phyloP scores from a whole-genome alignment of 2,113 vertebrate species.

The Gambusia affinis region DNA sequence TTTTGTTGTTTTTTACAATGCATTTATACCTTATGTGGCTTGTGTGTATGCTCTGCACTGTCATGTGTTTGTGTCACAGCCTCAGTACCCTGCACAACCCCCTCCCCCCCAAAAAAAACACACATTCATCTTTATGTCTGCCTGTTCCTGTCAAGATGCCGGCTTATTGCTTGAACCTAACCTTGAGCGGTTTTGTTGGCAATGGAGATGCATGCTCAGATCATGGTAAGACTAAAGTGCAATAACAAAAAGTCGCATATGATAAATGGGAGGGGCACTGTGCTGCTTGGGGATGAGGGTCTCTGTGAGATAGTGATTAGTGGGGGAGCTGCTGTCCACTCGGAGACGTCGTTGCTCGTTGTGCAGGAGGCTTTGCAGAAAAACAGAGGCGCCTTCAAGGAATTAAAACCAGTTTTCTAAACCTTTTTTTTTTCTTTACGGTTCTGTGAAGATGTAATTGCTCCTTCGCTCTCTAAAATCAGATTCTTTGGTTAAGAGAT shows the following conservation, averaged over 20 bases:
- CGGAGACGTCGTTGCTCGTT: slow-evolving; percentile 13
- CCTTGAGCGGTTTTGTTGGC: slow-evolving; percentile 3
- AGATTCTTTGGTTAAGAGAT: slow-evolving; percentile 6
- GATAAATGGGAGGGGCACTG: slow-evolving; percentile 24
- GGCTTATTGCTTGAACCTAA: slow-evolving; percentile 16
- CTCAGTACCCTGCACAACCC: neutral
- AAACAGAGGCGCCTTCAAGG: neutral
- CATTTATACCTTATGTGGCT: neutral
- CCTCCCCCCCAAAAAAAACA: too few relatives aligned
- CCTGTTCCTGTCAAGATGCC: neutral
- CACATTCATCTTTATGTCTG: neutral
- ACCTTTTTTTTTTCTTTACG: neutral
- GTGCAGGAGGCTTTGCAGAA: slow-evolving; percentile 1
- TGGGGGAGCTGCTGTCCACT: slow-evolving; percentile 45
- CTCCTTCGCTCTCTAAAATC: neutral
- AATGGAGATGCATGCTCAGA: neutral
- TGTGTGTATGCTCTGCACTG: neutral
- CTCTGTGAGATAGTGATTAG: neutral
- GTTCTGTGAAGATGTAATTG: neutral
- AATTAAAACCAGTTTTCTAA: neutral
- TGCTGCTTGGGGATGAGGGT: neutral
- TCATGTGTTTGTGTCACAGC: neutral
- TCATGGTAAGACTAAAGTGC: neutral
- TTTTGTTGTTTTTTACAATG: neutral
- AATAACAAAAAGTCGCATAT: slow-evolving; percentile 14